Base-by-base conservation (phyloP, 2,797 vertebrate genomes). In the Chaetodon trifasciatus region DNA sequence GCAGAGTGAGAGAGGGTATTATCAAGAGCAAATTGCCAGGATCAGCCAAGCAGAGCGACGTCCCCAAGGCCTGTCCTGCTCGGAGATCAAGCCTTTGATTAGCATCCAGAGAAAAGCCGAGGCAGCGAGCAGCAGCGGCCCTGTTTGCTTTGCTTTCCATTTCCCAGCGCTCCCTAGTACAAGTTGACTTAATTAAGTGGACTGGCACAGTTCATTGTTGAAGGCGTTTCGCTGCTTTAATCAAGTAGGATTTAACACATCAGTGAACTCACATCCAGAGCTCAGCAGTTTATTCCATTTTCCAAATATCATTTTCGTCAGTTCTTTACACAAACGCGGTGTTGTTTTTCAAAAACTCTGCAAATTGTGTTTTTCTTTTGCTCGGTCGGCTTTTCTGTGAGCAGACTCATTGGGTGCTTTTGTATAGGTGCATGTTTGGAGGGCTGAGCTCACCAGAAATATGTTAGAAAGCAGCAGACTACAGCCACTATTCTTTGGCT, bases 241-340 rank as follows among this genome's bases (percentile, higher is more conserved):
- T 96, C 94, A 95, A 93, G 90, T 82, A 37, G 92, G 94, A 96
- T 95, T 96, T 94, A 93, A 92, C 94, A 92, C 94, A 87, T 87
- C 87, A 83, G 84, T 92, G 92, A 90, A 58, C 89, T 47, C 79
- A 79, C 85, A 88, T 84, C 78, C 88, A 85, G 74, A 91, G 87
- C 86, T 87, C 86, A 91, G 89, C 87, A 74, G 67, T 93, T 92
- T 77, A 74, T 64, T 53, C 60, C 68, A 74, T 86, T 81, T 76
- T 87, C 62, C 67, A 85, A 80, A 90, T 90, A 86, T 88, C 11
- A 50, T 86, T 88, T 74, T 62, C 28, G 71, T 74, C 52, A 21
- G 11, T 47, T 75, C 69, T 64, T 46, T 9, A 47, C 61, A 53
- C 67, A 77, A 23, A 78, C 32, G 56, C 44, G 24, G 75, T 66